Evolutionary conservation across 2,888 invertebrate species (phyloP).

Genomic region (Microdon myrmicae): DNA sequence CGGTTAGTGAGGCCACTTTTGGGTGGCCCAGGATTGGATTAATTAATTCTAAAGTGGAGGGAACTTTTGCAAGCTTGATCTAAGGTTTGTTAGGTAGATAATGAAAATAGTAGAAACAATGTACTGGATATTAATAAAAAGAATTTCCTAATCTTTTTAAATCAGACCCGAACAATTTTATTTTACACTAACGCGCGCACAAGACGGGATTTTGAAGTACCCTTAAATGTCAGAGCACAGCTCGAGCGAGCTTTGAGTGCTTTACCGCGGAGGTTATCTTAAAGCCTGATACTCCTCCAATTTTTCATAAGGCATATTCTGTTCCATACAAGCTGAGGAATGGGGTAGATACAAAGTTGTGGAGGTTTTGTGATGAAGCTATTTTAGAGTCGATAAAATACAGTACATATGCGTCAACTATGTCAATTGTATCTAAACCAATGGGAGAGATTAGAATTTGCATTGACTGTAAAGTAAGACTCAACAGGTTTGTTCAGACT

Average conservation of each 20-base stretch:
- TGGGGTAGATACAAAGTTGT: too few species aligned
- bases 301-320: constrained; percentile 3
- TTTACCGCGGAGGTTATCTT: constrained; percentile 6
- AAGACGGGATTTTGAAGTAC: too few species aligned
- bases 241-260: constrained; percentile 1
- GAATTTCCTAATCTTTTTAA: constrained; percentile 1
- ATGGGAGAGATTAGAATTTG: too few species aligned
- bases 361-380: too few species aligned
- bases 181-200: too few species aligned
- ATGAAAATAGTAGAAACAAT: neutral
- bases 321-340: too few species aligned
- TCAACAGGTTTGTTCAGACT: too few species aligned
- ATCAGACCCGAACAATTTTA: constrained; percentile 4
- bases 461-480: too few species aligned
- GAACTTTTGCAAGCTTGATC: neutral
- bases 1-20: constrained; percentile 1
- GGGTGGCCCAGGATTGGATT: constrained; percentile 1
- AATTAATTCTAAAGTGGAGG: constrained; percentile 3
- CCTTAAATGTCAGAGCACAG: too few species aligned
- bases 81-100: constrained; percentile 2
- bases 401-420: too few species aligned
- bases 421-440: too few species aligned
- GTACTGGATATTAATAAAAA: neutral
- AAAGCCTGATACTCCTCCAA: constrained; percentile 1
- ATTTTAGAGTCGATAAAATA: too few species aligned